A percentile compares a stretch with the other conserved stretches of the same genome.
Evolutionary conservation across 2,113 vertebrate species (phyloP).

Genomic region (Meles meles): DNA sequence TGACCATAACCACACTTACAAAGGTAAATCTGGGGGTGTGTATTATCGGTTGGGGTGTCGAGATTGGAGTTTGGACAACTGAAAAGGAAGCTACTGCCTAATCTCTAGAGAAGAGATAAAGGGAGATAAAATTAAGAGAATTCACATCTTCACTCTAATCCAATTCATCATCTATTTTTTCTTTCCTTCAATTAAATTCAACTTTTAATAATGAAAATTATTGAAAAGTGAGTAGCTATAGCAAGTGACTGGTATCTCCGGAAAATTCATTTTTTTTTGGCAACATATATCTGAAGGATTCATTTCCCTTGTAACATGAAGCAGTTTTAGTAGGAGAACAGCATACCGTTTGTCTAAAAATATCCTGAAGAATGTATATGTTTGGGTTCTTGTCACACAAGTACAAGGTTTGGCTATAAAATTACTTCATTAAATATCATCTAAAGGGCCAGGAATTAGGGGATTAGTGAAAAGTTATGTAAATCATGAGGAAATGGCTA

Average conservation of each 20-base stretch:
- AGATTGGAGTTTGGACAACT: neutral
- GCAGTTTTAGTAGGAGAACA: neutral
- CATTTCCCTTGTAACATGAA: slow-evolving; percentile 9
- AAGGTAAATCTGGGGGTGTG: neutral
- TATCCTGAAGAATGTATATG: neutral
- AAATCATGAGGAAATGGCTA: slow-evolving; percentile 65
- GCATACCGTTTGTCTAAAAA: neutral
- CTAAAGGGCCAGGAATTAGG: slow-evolving; percentile 56
- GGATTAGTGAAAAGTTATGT: slow-evolving; percentile 65
- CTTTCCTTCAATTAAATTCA: neutral
- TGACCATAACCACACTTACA: neutral
- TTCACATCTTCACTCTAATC: neutral
- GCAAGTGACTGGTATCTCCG: neutral
- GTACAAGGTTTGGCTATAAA: neutral
- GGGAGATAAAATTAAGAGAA: neutral
- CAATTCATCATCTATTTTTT: neutral
- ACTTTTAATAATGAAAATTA: neutral
- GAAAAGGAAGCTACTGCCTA: neutral
- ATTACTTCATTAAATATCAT: slow-evolving; percentile 50
- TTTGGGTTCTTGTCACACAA: neutral
- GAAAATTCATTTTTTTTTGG: slow-evolving; percentile 1
- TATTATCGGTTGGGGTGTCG: neutral
- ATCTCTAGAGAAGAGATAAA: neutral
- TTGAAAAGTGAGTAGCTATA: neutral
- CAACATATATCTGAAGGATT: slow-evolving; percentile 5